A percentile compares a stretch with the other conserved stretches of the same genome.
These are phyloP conservation scores for Euschistus heros DNA, from an alignment of 1,140 invertebrate species.

Conservation along the genomic window DNA sequence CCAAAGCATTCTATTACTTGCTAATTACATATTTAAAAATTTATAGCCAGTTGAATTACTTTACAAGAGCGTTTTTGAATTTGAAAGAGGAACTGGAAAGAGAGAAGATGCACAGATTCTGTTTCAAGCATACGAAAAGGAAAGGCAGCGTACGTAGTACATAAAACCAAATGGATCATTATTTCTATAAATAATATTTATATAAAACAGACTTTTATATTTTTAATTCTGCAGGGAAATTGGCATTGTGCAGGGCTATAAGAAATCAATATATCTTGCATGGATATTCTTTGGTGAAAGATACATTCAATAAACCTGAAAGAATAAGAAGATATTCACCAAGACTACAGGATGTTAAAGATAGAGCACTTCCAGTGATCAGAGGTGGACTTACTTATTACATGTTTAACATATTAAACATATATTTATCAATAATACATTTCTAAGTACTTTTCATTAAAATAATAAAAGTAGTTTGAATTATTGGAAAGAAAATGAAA, in stretches of 20 bases:
- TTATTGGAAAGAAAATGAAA: too few species aligned
- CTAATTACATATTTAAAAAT: slow-evolving; percentile 17
- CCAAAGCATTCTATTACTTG: too few species aligned
- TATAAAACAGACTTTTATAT: neutral
- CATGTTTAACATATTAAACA: too few species aligned
- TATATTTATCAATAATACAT: too few species aligned
- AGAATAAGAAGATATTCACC: neutral
- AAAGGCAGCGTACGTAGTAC: slow-evolving; percentile 29
- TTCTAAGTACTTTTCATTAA: too few species aligned
- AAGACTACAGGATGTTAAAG: neutral
- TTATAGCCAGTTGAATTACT: slow-evolving; percentile 36
- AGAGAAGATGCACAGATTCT: slow-evolving; percentile 25
- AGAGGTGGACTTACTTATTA: too few species aligned
- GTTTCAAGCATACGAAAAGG: slow-evolving; percentile 27
- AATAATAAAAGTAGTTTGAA: too few species aligned
- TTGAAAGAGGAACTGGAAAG: slow-evolving; percentile 29
- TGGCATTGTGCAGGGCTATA: neutral
- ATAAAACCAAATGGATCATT: neutral
- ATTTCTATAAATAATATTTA: too few species aligned
- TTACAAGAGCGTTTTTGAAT: slow-evolving; percentile 31
- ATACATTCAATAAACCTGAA: neutral
- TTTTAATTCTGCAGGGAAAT: neutral
- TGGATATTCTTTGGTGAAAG: neutral
- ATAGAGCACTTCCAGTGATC: neutral
- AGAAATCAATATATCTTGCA: slow-evolving; percentile 17